Evolutionary conservation across 2,888 invertebrate species (phyloP).

Genomic region (Meteorus colon): DNA sequence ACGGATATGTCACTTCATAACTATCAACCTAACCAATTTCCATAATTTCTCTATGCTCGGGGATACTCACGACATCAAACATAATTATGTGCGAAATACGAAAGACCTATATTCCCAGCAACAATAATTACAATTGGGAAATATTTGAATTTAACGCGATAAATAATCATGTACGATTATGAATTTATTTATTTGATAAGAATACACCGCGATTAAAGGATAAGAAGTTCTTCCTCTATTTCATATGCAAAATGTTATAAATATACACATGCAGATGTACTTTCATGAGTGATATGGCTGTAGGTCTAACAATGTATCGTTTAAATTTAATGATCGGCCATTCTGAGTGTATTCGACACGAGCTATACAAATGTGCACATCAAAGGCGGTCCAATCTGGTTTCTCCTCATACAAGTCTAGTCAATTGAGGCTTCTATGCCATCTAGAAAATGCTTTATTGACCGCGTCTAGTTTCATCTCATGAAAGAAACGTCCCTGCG

Average conservation of each 20-base stretch:
- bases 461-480: constrained; percentile 35
- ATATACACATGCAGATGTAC: background rate
- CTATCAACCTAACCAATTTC: constrained; percentile 4
- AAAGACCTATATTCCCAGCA: constrained; percentile 44
- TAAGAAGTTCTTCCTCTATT: background rate
- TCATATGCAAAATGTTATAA: background rate
- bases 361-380: constrained; percentile 16
- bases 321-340: background rate
- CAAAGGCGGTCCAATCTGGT: constrained; percentile 48
- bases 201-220: background rate
- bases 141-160: background rate
- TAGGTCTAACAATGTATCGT: background rate
- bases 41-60: constrained; percentile 43
- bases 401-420: constrained; percentile 31
- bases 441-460: constrained; percentile 38
- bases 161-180: background rate
- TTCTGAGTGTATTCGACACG: constrained; percentile 19
- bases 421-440: constrained; percentile 48
- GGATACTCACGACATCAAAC: constrained; percentile 30
- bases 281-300: background rate
- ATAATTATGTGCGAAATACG: constrained; percentile 16
- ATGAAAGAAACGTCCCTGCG: constrained; percentile 29
- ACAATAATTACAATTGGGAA: constrained; percentile 16
- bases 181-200: background rate
- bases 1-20: background rate